Percentiles rank a stretch among this genome's conserved stretches.
phyloP scores from a whole-genome alignment of 2,113 vertebrate genomes.

The Xenopus laevis region DNA sequence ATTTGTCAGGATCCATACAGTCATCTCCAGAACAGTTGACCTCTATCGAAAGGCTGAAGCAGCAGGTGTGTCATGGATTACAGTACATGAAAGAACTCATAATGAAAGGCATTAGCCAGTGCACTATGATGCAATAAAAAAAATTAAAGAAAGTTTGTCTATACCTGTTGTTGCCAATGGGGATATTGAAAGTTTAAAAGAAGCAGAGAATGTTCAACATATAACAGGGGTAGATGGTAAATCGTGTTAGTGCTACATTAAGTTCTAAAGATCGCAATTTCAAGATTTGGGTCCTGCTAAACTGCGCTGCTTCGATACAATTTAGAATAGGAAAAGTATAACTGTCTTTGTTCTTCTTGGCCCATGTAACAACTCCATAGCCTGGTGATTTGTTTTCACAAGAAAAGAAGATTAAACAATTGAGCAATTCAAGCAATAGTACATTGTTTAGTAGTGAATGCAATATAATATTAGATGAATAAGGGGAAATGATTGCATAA shows the following conservation, averaged over 20 bases:
- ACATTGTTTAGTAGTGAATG: no score
- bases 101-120: constrained; percentile 94
- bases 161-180: constrained; percentile 91
- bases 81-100: constrained; percentile 84
- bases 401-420: no score
- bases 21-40: constrained; percentile 84
- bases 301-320: no score
- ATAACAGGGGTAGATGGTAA: constrained; percentile 87
- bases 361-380: no score
- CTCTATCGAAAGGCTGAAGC: constrained; percentile 91
- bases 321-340: no score
- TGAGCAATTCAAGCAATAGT: no score
- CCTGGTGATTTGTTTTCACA: no score
- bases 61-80: constrained; percentile 91
- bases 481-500: no score
- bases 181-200: constrained; percentile 82
- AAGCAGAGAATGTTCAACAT: constrained; percentile 76
- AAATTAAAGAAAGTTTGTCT: constrained; percentile 84
- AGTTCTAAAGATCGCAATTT: no score
- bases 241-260: constrained; percentile 4
- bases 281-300: no score
- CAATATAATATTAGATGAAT: no score
- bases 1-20: constrained; percentile 83
- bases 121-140: constrained; percentile 89
- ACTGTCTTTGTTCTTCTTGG: no score